Evolutionary conservation across 2,888 invertebrate species (phyloP), one percentile per base, ranked within the genome.

Genomic region (Baronia brevicornis): DNA sequence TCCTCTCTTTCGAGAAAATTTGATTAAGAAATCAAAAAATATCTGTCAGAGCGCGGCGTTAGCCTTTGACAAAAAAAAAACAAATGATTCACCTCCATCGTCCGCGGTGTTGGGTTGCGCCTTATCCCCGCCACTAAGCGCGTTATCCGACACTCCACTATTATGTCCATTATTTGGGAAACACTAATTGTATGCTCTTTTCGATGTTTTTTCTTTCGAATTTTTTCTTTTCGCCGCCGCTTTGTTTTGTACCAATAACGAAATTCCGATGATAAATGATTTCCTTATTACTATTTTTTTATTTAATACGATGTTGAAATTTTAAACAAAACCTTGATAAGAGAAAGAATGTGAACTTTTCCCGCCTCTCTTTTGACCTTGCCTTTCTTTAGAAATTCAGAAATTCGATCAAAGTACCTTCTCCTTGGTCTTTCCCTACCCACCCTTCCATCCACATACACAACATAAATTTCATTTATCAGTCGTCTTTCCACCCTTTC

Each of bases 91-190:
- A n/a, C 3, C 6, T 14, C 7, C 32, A 24, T 14, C 15, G 21
- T 22, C 18, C 9, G 37, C 36, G 20, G 39, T 36, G 36, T 47
- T 41, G 27, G 27, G 29, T 48, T 45, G 35, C 44, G 36, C 29
- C 38, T 38, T 38, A 37, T 29, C 28, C 36, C 33, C 27, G 20
- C 29, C 31, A 7, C 31, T 14, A 24, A 20, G 23, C 33, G 43
- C 39, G 46, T 43, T 44, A 54, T 46, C 48, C 39, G 56, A 56
- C 49, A 44, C 39, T 21, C 38, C 36, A 33, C 46, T 42, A 48
- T 53, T 50, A 43, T 51, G 38, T 44, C 38, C 48, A 45, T 51
- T 53, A 48, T 53, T 51, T 48, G 43, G 45, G 41, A 35, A 40
- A 50, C 46, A 51, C 51, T 48, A 49, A 51, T 50, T 53, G 56